Conservation (phyloP, 1,140 invertebrate species). For the Anastrepha obliqua region DNA sequence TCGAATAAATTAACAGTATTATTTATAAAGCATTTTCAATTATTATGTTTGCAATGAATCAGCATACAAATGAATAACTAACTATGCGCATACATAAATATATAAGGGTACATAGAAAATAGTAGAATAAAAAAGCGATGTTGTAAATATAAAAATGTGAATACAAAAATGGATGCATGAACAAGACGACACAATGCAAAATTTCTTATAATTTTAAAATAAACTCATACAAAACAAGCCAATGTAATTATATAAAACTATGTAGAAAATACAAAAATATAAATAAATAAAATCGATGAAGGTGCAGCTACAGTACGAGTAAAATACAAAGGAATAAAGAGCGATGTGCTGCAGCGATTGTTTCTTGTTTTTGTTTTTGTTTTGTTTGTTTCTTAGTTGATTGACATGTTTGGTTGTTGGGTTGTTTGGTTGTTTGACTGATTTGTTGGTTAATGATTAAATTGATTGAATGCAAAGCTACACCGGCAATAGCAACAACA, state of each 20-base stretch:
- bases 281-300: not conserved
- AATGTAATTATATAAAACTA: not conserved
- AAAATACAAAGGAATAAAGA: not conserved
- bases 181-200: not conserved
- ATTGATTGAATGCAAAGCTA: conserved; percentile 43
- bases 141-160: not conserved
- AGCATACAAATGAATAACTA: not conserved
- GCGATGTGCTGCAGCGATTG: not conserved
- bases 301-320: conserved; percentile 3
- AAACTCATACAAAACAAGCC: not conserved
- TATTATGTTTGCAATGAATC: no score
- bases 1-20: no score
- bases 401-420: conserved; percentile 29
- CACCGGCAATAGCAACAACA: conserved; percentile 36
- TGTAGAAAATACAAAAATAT: not conserved
- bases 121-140: no score
- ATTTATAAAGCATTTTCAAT: no score
- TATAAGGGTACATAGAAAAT: not conserved
- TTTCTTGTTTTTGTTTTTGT: not conserved
- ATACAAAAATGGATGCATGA: not conserved
- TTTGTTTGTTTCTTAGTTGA: not conserved
- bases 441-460: conserved; percentile 2
- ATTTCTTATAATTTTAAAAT: not conserved
- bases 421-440: conserved; percentile 21
- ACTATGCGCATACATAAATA: not conserved